Conservation (phyloP, 92 coral and sea anemone genomes). For the Heteractis magnifica region DNA sequence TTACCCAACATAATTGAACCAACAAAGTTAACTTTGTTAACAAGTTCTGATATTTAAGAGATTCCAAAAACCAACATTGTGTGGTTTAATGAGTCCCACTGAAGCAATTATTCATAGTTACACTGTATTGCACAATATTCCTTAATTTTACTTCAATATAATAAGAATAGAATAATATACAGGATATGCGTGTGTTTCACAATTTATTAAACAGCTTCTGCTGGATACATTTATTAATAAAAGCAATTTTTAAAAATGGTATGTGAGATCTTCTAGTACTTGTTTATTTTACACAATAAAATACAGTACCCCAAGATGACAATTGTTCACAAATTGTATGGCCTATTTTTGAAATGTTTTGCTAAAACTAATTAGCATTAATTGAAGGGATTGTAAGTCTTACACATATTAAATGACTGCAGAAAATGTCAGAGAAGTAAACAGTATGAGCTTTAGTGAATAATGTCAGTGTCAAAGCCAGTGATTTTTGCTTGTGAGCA, state of each 20-base stretch:
- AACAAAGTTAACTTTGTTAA: not conserved
- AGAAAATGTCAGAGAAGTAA: no score
- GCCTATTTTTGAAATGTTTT: no score
- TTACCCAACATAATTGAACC: not conserved
- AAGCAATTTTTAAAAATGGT: not conserved
- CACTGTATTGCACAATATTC: constrained; percentile 6
- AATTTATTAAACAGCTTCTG: not conserved
- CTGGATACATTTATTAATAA: not conserved
- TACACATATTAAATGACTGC: no score
- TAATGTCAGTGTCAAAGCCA: no score
- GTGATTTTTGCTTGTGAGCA: no score
- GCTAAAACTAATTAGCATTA: no score
- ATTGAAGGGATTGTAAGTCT: no score
- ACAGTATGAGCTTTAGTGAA: not conserved
- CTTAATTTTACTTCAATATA: constrained; percentile 9
- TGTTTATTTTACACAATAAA: not conserved
- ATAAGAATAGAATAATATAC: not conserved
- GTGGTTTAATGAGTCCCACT: not conserved
- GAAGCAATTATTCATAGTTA: not conserved
- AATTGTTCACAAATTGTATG: no score
- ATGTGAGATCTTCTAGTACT: not conserved
- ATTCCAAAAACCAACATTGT: not conserved
- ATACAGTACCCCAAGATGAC: no score
- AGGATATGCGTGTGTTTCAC: constrained; percentile 10
- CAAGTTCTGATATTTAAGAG: not conserved